Evolutionary conservation across 2,797 vertebrate species (phyloP), one percentile per base, ranked within the genome.

Genomic region (Aulostomus chinensis): DNA sequence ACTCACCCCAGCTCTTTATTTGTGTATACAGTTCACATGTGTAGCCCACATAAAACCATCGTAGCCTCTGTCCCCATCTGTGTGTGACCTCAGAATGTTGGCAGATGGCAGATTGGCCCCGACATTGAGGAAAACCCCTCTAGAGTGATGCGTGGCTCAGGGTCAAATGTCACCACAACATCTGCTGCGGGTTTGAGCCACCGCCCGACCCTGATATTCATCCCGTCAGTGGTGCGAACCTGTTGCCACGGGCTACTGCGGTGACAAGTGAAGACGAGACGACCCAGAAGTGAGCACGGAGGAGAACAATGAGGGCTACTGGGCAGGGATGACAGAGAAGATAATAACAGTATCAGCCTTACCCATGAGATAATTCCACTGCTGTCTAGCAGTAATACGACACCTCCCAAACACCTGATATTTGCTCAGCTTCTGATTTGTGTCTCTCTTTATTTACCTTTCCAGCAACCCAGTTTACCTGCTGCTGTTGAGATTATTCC

Each of bases 91-190:
- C 82, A 76, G 82, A 68, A 41, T 43, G 42, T 76, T 83, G 87
- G 94, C 95, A 98, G 95, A 97, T 98, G 96, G 95, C 89, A 83
- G 87, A 89, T 91, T 89, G 90, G 87, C 40, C n/a, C 49, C 71
- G 41, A 68, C 63, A 64, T 37, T 86, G 88, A 89, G 90, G 91
- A 92, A 94, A 86, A 84, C 88, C 90, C 89, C 89, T 32, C 58
- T 26, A 64, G 76, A 82, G 81, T 86, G 89, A 89, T 80, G 92
- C 92, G 91, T 93, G 88, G 91, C 87, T 74, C 26, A 13, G 88
- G 94, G 94, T 96, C 90, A 94, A 83, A 94, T 96, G 94, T 96
- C 94, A 12, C 58, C 55, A 76, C 85, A 92, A 90, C 95, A 96
- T 97, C 95, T 97, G 95, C 90, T 92, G 88, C 51, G 11, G 81